These are phyloP conservation scores for Channallabes apus DNA, from an alignment of 2,797 vertebrate species.

Conservation along the genomic window DNA sequence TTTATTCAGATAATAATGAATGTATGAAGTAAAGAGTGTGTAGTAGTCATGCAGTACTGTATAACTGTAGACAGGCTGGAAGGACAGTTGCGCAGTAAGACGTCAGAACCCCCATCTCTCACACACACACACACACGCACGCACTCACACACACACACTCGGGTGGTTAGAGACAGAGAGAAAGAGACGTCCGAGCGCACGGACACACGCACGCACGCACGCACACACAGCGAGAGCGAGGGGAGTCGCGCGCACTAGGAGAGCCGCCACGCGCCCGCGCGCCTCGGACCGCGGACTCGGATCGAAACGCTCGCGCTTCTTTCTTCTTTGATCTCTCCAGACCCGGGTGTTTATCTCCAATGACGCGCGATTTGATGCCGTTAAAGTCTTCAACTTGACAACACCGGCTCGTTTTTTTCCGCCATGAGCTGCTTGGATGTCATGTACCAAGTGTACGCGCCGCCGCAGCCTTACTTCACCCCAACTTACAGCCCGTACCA, in stretches of 20 bases:
- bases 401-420: conserved; percentile 55
- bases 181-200: conserved; percentile 6
- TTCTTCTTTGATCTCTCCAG: conserved; percentile 18
- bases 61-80: neutral
- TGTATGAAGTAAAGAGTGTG: neutral
- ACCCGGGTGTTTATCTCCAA: conserved; percentile 55
- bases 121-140: conserved; percentile 10
- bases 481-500: conserved; percentile 89
- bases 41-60: neutral
- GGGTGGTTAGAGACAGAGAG: conserved; percentile 14
- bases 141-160: conserved; percentile 2
- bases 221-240: neutral
- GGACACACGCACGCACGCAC: neutral
- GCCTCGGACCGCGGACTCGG: neutral
- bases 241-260: neutral
- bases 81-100: conserved; percentile 34
- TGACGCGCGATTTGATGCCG: conserved; percentile 66
- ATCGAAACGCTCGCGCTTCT: neutral
- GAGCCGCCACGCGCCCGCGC: neutral
- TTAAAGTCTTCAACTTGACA: conserved; percentile 67
- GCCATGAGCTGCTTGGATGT: conserved; percentile 99
- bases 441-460: conserved; percentile 96
- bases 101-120: conserved; percentile 45
- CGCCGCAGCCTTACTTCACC: conserved; percentile 90
- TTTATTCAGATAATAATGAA: neutral